A percentile compares a stretch with the other conserved stretches of the same genome.
Evolutionary conservation across 2,113 vertebrate genomes (phyloP).

Genomic region (Leptobrachium leishanense): DNA sequence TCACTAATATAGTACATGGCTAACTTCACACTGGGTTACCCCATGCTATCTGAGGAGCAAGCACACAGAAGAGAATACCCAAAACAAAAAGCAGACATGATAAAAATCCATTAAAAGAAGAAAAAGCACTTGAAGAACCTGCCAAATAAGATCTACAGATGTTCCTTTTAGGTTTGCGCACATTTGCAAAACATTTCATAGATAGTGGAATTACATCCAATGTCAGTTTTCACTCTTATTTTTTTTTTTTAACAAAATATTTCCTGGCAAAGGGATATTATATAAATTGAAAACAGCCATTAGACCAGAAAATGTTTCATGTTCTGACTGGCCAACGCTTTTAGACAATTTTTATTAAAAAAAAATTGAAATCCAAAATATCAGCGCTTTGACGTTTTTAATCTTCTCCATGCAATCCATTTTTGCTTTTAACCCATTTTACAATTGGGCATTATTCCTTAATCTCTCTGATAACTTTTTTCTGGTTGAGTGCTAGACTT

Average conservation of each 20-base stretch:
- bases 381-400: background rate
- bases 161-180: slow-evolving; percentile 2
- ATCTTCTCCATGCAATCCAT: too few relatives aligned
- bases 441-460: too few relatives aligned
- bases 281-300: slow-evolving; percentile 9
- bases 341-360: slow-evolving; percentile 14
- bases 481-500: too few relatives aligned
- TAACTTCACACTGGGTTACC: too few relatives aligned
- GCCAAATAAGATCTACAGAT: slow-evolving; percentile 2
- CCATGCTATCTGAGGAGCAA: too few relatives aligned
- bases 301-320: background rate
- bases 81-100: background rate
- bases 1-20: too few relatives aligned
- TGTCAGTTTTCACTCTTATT: slow-evolving; percentile 10
- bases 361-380: background rate
- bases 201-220: slow-evolving; percentile 20
- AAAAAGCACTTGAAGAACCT: background rate
- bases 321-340: background rate
- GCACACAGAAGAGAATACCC: too few relatives aligned
- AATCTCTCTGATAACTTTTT: too few relatives aligned
- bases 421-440: too few relatives aligned
- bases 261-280: background rate
- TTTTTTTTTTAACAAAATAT: background rate
- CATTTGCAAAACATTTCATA: slow-evolving; percentile 7
- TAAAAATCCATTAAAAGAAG: background rate